Base-by-base conservation (phyloP, 2,888 invertebrate species). In the Agrypnus murinus region DNA sequence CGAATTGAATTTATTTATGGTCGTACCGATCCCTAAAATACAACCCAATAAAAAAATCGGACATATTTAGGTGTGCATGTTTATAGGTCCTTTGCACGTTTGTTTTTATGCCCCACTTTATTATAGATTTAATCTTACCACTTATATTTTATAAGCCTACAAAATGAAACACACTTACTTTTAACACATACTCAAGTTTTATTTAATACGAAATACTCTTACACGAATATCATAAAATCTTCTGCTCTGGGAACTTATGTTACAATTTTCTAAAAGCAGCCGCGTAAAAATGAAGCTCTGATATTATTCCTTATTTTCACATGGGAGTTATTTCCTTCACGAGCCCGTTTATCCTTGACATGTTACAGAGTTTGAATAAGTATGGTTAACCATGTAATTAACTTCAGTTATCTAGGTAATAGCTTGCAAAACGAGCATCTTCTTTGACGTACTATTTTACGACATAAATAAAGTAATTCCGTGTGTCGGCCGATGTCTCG, bases 1-100 rank as follows among this genome's bases (percentile, higher is more conserved):
- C 73, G 73, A 74, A 77, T 75, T 74, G 73, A 76, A 70, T 72
- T 75, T 74, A 76, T 77, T 77, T 76, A 77, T 71, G 73, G 65
- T 73, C 65, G 46, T 55, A 60, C 68, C 64, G 66, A 74, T 76
- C 59, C 69, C 72, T 74, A 76, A 76, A 75, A 75, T 75, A 77
- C 69, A 73, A 71, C 73, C 74, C 72, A 63, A 75, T 75, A 77
- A 75, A 75, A 45, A 55, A 75, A 72, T 67, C 70, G 66, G 72
- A 74, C 71, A 72, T 69, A 73, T 75, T 75, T 77, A 77, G 72
- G 76, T 75, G 76, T 75, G 68, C 74, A 71, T 73, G 68, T 77
- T 77, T 76, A 77, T 76, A 74, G 75, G 64, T 70, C 73, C 64
- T 72, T 74, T 67, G 65, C 71, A 57, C 50, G 60, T 72, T 50